phyloP scores from a whole-genome alignment of 2,888 invertebrate species.

The Ormyrus nitidulus region DNA sequence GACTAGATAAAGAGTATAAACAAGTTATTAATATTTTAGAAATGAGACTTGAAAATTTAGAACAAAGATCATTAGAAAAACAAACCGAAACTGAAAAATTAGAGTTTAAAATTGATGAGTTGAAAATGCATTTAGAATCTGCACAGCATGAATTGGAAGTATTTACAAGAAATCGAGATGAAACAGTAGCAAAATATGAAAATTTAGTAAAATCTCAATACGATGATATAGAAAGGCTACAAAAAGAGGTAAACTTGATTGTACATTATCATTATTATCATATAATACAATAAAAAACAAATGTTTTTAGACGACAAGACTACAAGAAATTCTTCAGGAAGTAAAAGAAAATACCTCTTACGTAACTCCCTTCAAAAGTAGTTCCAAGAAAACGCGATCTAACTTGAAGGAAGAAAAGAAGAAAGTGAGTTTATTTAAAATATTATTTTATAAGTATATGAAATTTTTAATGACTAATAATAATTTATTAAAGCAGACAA shows the following conservation, averaged over 20 bases:
- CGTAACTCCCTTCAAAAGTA: conserved; percentile 45
- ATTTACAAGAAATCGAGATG: conserved; percentile 66
- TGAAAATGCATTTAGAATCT: conserved; percentile 58
- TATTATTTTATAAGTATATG: too few relatives aligned
- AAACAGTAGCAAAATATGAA: conserved; percentile 65
- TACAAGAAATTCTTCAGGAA: conserved; percentile 64
- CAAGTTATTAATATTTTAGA: conserved; percentile 57
- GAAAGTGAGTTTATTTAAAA: conserved; percentile 5
- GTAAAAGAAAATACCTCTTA: conserved; percentile 53
- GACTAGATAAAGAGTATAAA: conserved; percentile 51
- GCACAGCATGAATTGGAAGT: conserved; percentile 66
- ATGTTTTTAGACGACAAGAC: conserved; percentile 59
- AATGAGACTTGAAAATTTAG: conserved; percentile 53
- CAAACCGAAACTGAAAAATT: conserved; percentile 62
- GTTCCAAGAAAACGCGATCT: conserved; percentile 31
- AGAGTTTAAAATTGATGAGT: conserved; percentile 58
- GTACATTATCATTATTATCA: not conserved
- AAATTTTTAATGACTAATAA: not conserved
- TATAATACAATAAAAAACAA: not conserved
- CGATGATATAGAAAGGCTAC: conserved; percentile 64
- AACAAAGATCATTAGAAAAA: conserved; percentile 59
- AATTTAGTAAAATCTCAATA: conserved; percentile 62
- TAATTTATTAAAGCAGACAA: conserved; percentile 13
- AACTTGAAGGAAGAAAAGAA: conserved; percentile 48
- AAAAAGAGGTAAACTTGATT: conserved; percentile 60